Conservation (phyloP, 2,113 vertebrate species). For the Actenoides lindsayi region DNA sequence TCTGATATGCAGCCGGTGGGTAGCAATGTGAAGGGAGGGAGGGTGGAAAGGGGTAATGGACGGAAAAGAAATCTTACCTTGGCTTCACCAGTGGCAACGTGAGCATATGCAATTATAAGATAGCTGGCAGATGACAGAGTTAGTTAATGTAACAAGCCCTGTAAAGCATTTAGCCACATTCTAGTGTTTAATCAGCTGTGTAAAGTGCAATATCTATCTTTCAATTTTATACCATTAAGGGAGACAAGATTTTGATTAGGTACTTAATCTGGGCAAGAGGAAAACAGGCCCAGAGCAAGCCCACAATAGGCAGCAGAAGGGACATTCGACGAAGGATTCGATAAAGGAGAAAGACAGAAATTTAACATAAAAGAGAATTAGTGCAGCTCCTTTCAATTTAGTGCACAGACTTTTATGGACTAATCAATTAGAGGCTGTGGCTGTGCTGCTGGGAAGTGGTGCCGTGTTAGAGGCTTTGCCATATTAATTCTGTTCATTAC, state of each 20-base stretch:
- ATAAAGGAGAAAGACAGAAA: conserved; percentile 87
- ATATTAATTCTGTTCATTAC: conserved; percentile 86
- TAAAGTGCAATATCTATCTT: conserved; percentile 95
- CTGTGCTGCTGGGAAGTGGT: conserved; percentile 82
- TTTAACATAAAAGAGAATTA: conserved; percentile 90
- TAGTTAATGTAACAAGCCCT: conserved; percentile 88
- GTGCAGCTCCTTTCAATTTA: conserved; percentile 86
- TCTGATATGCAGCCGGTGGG: neutral
- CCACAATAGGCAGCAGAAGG: conserved; percentile 80
- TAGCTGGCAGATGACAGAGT: conserved; percentile 85
- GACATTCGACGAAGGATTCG: conserved; percentile 80
- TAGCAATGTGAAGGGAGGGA: neutral
- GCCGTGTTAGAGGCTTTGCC: conserved; percentile 79
- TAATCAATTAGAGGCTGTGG: conserved; percentile 86
- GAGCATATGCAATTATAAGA: conserved; percentile 81
- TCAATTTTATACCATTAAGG: conserved; percentile 95
- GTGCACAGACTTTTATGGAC: conserved; percentile 86
- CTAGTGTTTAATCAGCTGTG: conserved; percentile 95
- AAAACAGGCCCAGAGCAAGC: conserved; percentile 86
- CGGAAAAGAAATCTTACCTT: conserved; percentile 60
- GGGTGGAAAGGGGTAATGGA: conserved; percentile 18
- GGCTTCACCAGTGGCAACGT: conserved; percentile 72
- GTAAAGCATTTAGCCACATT: conserved; percentile 84
- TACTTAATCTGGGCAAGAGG: conserved; percentile 88
- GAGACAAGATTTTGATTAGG: conserved; percentile 96